Base-by-base conservation (phyloP, 2,113 vertebrate species). In the Sakesphorus luctuosus region DNA sequence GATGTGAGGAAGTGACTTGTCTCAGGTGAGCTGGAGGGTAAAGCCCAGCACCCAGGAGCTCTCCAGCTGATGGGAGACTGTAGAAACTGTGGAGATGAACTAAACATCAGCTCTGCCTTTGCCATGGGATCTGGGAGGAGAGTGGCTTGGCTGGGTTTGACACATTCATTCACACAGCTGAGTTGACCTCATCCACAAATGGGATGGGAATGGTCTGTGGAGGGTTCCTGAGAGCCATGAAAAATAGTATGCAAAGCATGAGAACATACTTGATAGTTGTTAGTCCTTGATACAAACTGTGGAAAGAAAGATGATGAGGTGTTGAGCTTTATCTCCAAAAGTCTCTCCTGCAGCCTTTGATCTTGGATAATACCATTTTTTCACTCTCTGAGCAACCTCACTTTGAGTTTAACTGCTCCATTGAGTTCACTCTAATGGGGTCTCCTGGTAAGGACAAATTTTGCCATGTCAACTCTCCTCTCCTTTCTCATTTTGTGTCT, bases 81-180 rank as follows among this genome's bases (percentile, higher is more conserved):
- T 46, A 66, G 80, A 55, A 56, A 13, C 16, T 25, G 19, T 43
- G 52, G 59, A 53, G 79, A 6, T 38, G 31, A 68, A 7, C 4
- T 56, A 40, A 44, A 9, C 35, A n/a, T 14, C 35, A 66, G 3
- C 25, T 55, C 69, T 69, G 79, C 50, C 33, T 65, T 63, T 49
- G 49, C 40, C 23, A 13, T 16, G 23, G 1, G 0, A 3, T 33
- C 31, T 82, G 33, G 29, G 36, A 56, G 33, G 52, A 77, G 15
- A 73, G 38, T 13, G 13, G 11, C 21, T 61, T 44, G 36, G 6
- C n/a, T 83, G 62, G 18, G 18, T 80, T 78, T 71, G n/a, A 21
- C 40, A 53, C 0, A 0, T 65, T 77, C 3, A 0, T 65, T 78
- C 7, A 29, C 0, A 0, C 13, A 76, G 33, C 44, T 56, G 52